Conservation (phyloP, 1,140 invertebrate species). For the Heliothis subflexa region DNA sequence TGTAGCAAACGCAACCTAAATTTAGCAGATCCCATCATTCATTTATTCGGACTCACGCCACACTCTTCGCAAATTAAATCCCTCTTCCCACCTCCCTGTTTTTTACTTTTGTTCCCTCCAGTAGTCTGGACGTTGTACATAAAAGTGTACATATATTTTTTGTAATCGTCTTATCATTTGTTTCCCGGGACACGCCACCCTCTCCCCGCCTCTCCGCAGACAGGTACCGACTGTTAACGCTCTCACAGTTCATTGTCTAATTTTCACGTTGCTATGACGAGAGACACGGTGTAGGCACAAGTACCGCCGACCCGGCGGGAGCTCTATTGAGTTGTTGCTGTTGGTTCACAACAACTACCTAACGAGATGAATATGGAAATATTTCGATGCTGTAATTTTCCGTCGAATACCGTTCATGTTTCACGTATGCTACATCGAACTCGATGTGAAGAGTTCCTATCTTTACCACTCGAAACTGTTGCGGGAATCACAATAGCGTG, state of each 20-base stretch:
- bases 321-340: conserved; percentile 41
- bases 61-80: conserved; percentile 8
- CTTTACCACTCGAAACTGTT: not conserved
- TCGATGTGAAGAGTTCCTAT: conserved; percentile 16
- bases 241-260: conserved; percentile 56
- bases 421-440: not conserved
- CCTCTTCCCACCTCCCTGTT: not conserved
- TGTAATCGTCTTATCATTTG: conserved; percentile 47
- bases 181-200: conserved; percentile 35
- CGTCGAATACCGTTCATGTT: not conserved
- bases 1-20: not conserved
- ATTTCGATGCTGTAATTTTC: conserved; percentile 3
- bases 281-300: conserved; percentile 56
- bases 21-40: not conserved
- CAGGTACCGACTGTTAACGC: conserved; percentile 45
- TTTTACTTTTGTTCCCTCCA: conserved; percentile 8
- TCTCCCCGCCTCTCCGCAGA: conserved; percentile 23
- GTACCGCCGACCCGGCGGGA: conserved; percentile 30
- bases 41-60: not conserved
- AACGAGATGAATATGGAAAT: conserved; percentile 35
- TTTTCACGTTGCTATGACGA: conserved; percentile 65
- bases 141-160: conserved; percentile 38
- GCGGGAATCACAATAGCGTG: conserved; percentile 9
- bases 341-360: conserved; percentile 25
- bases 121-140: conserved; percentile 31